Evolutionary conservation across 2,113 vertebrate species (phyloP), one percentile per base, ranked within the genome.

Genomic region (Isichthys henryi): DNA sequence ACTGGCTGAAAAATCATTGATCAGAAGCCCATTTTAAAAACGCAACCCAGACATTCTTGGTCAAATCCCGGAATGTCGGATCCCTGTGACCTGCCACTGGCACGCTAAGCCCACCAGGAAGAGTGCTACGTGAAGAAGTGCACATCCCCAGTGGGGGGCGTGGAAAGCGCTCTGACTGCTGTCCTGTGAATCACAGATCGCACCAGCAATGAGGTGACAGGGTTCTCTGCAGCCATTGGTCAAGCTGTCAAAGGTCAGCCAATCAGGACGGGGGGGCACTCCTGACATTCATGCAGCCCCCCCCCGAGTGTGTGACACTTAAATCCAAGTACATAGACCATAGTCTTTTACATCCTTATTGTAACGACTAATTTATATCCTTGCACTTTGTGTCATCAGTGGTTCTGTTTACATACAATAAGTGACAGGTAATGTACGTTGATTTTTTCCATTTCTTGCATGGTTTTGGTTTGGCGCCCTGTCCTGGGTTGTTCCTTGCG

Each of bases 251-350:
- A 95, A 91, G 95, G 93, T 95, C 95, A 96, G 95, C 95, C 94
- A 91, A 77, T n/a, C 95, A 94, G 95, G 95, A 95, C 95, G 92
- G 91, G 91, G 93, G 92, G 92, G 92, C 92, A 94, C 93, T 90
- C 93, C 93, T n/a, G n/a, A n/a, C n/a, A n/a, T n/a, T n/a, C n/a
- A n/a, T n/a, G n/a, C 94, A 94, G 94, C 95, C 94, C 94, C 95
- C 94, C 95, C 94, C 89, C 93, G 95, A 96, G 96, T 94, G 92
- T 94, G 95, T 95, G 95, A 95, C 94, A 95, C 95, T 93, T 91
- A 93, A 91, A 92, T 92, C 93, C 94, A 96, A 95, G 95, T 93
- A 94, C 92, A 88, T 91, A 93, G 93, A 62, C 13, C 93, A 93
- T 93, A 91, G 91, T 92, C 13, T 95, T 77, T 70, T 11, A 95